Evolutionary conservation across 2,113 vertebrate species (phyloP).

Genomic region (Hiodon tergisus): DNA sequence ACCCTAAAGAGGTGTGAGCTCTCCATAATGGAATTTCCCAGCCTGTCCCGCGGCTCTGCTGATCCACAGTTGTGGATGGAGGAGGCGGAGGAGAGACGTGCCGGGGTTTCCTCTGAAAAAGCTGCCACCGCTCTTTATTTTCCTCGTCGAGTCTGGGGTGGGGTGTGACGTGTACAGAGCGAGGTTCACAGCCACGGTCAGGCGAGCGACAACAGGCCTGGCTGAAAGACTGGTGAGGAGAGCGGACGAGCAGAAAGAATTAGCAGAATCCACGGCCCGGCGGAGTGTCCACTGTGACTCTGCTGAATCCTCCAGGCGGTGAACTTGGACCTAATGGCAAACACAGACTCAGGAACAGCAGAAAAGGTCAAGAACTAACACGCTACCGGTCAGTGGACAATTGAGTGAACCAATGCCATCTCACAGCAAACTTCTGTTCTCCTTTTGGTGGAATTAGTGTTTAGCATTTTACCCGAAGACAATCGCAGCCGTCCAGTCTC

Average conservation of each 20-base stretch:
- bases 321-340: background rate
- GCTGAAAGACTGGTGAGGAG: no score
- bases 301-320: background rate
- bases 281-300: background rate
- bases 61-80: constrained; percentile 4
- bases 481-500: background rate
- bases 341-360: background rate
- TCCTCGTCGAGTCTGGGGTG: background rate
- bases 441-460: background rate
- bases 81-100: constrained; percentile 24
- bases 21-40: constrained; percentile 56
- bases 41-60: constrained; percentile 30
- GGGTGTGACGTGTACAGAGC: background rate
- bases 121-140: background rate
- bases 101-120: background rate
- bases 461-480: background rate
- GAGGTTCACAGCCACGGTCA: no score
- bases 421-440: background rate
- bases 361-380: background rate
- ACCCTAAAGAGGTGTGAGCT: constrained; percentile 39
- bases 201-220: no score
- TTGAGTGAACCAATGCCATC: no score
- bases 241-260: background rate
- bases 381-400: background rate
- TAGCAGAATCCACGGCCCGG: no score